Evolutionary conservation across 2,888 invertebrate species (phyloP), one percentile per base, ranked within the genome.

Genomic region (Pyrochroa serraticornis): DNA sequence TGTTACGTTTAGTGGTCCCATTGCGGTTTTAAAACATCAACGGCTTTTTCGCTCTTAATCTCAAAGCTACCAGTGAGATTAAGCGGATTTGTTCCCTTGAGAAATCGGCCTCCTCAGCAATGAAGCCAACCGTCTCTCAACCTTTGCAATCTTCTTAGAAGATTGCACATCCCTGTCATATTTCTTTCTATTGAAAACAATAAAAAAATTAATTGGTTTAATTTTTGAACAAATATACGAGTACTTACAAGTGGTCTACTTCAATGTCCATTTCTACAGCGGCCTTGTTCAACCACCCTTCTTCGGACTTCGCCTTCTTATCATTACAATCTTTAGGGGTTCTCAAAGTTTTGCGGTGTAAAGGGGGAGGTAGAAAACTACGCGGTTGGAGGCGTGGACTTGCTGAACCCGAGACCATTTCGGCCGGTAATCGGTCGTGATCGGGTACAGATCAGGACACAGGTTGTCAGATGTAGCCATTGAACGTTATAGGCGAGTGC

Each of bases 261-360:
- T 97, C 86, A 69, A 96, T 90, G 77, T 97, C 97, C 88, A 95
- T 92, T 65, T 96, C 95, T 63, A 87, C 85, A 0, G 94, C 93
- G 1, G 91, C 90, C 74, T 90, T 90, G 66, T 90, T 87, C 72
- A 93, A 82, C 97, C 97, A 98, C 13, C 91, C 90, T 63, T 85
- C 85, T 67, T 93, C 86, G 7, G 87, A 85, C 68, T 85, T 85
- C 0, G 83, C 79, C 51, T 89, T 85, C 22, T 85, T 80, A 62
- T 83, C 80, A 71, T 82, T n/a, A n/a, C n/a, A n/a, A n/a, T n/a
- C n/a, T n/a, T n/a, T n/a, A n/a, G n/a, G n/a, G n/a, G n/a, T n/a
- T n/a, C n/a, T n/a, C n/a, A n/a, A n/a, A n/a, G n/a, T n/a, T n/a
- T n/a, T n/a, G n/a, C n/a, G n/a, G n/a, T n/a, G n/a, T n/a, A n/a